Conservation (phyloP, 2,113 vertebrate genomes). For the Burhinus oedicnemus region DNA sequence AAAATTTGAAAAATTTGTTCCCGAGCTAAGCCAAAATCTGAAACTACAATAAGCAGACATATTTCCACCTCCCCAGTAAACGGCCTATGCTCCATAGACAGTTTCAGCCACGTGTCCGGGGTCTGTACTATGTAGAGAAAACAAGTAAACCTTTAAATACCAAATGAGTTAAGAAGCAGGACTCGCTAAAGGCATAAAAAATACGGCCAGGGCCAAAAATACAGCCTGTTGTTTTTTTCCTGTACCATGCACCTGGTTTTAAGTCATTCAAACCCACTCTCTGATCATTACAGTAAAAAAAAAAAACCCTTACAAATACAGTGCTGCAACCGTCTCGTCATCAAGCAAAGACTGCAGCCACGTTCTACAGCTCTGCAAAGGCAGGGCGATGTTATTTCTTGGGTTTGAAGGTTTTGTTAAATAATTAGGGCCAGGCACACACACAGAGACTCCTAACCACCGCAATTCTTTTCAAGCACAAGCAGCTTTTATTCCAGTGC, state of each 20-base stretch:
- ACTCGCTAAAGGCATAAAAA: slow-evolving; percentile 8
- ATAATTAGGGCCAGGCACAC: not conserved
- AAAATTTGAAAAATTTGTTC: not conserved
- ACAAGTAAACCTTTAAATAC: not conserved
- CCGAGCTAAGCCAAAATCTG: not conserved
- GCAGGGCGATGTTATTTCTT: not conserved
- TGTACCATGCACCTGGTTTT: not conserved
- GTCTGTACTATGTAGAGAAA: not conserved
- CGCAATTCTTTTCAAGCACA: not conserved
- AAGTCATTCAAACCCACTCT: not conserved
- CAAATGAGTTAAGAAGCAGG: not conserved
- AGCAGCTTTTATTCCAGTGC: not conserved
- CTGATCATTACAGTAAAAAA: not conserved
- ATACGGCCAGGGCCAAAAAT: not conserved
- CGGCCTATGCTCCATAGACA: not conserved
- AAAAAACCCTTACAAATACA: not conserved
- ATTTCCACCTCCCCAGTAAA: not conserved
- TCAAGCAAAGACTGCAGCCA: not conserved
- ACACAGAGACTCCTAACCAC: not conserved
- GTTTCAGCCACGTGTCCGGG: not conserved
- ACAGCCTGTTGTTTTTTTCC: not conserved
- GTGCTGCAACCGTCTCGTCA: not conserved
- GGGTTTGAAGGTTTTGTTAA: not conserved
- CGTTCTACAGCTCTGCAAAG: not conserved
- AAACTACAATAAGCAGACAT: not conserved